Base-by-base conservation (phyloP, 2,888 invertebrate genomes). In the Eupithecia inturbata region DNA sequence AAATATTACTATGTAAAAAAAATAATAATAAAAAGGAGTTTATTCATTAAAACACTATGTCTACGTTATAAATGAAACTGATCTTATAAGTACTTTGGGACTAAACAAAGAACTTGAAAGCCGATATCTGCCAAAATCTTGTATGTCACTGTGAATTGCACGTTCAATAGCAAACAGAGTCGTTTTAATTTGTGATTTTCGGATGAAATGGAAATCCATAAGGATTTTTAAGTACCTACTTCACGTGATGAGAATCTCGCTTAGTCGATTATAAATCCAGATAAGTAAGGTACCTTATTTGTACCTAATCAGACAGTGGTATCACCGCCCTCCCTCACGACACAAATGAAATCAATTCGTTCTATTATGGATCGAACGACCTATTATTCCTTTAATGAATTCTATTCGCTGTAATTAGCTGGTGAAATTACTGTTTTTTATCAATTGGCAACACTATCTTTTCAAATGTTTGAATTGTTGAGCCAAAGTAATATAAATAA, bases 141-240 rank as follows among this genome's bases (percentile, higher is more conserved):
- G 12, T 39, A 39, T 41, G 41, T 16, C 14, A 3, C 14, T n/a
- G 7, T 49, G 10, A 22, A 10, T 53, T 53, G 22, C 22, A 22
- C 22, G 0, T 22, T 10, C 0, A 53, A 1, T 10, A 22, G 10
- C 22, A 53, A 53, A 22, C 22, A 22, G 53, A 22, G 22, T 53
- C 1, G 53, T 22, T 22, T 53, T 53, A 10, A 22, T 53, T 22
- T 53, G 22, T 53, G 53, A 53, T 10, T 53, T 53, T n/a, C 22
- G 53, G 53, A 22, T 22, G 3, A 53, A 53, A 53, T 22, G 22
- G 53, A 22, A 53, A 53, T 53, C 53, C 53, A 22, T 53, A 22
- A 22, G 22, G 53, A 53, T 53, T 53, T 53, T 53, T 53, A 22
- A 53, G 53, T 53, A 53, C n/a, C n/a, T n/a, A n/a, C 53, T 53